phyloP scores from a whole-genome alignment of 2,888 invertebrate genomes.

The Chesias legatella region DNA sequence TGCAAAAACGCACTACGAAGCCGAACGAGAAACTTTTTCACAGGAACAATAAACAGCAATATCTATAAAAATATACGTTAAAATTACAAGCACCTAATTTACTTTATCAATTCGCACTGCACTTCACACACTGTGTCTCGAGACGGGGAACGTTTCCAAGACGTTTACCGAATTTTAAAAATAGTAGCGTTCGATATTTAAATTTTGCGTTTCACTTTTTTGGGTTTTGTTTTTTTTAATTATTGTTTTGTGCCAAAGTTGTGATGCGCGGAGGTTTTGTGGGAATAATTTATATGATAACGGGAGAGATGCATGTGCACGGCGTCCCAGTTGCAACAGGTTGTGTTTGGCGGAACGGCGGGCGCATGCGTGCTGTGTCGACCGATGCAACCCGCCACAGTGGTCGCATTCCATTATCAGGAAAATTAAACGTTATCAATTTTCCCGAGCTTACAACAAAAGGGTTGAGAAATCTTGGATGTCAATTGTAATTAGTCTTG shows the following conservation, averaged over 20 bases:
- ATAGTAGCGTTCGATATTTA: constrained; percentile 25
- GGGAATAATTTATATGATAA: constrained; percentile 53
- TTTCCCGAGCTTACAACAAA: constrained; percentile 2
- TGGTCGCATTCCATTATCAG: constrained; percentile 40
- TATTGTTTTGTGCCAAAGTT: constrained; percentile 22
- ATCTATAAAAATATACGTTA: constrained; percentile 35
- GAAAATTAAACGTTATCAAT: constrained; percentile 18
- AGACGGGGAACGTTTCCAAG: constrained; percentile 57
- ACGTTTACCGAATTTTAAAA: constrained; percentile 26
- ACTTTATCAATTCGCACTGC: constrained; percentile 55
- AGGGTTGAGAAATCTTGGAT: background rate
- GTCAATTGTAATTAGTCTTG: no score
- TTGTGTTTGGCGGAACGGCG: constrained; percentile 66
- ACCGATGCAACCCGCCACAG: constrained; percentile 61
- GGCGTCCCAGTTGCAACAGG: constrained; percentile 75
- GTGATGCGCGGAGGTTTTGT: constrained; percentile 25
- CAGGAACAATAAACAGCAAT: constrained; percentile 40
- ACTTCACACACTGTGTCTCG: constrained; percentile 58
- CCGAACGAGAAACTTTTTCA: constrained; percentile 26
- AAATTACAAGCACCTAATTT: constrained; percentile 54
- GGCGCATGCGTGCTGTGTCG: constrained; percentile 59
- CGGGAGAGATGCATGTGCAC: constrained; percentile 73
- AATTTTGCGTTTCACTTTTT: constrained; percentile 22
- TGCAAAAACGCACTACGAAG: constrained; percentile 14
- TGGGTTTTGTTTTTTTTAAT: constrained; percentile 27